These are phyloP conservation scores for Aporophyla lueneburgensis DNA, from an alignment of 2,888 invertebrate genomes.

Conservation along the genomic window DNA sequence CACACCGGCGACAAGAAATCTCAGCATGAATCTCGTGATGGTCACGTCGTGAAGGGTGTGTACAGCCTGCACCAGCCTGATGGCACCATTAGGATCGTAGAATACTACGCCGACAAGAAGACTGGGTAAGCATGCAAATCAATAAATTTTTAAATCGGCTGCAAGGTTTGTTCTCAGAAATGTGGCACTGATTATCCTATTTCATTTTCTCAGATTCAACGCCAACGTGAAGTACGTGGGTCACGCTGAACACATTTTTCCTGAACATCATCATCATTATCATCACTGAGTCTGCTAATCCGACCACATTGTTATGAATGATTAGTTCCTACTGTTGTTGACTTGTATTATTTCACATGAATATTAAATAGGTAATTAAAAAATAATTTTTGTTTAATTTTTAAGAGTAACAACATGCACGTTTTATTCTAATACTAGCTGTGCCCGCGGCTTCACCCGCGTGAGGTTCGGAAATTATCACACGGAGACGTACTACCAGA, in stretches of 20 bases:
- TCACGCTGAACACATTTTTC: constrained; percentile 65
- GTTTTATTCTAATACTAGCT: no score
- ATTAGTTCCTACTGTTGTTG: constrained; percentile 24
- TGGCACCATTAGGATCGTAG: constrained; percentile 83
- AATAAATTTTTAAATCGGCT: background rate
- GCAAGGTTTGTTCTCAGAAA: background rate
- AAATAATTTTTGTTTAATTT: background rate
- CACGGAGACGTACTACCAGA: no score
- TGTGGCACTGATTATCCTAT: background rate
- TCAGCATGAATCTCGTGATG: constrained; percentile 77
- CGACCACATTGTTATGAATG: constrained; percentile 8
- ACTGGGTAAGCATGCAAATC: constrained; percentile 38
- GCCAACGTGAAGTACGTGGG: constrained; percentile 72
- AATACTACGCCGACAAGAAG: constrained; percentile 81
- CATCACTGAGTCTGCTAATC: constrained; percentile 19
- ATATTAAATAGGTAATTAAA: constrained; percentile 4
- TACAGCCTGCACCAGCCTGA: constrained; percentile 86
- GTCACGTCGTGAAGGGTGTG: constrained; percentile 79
- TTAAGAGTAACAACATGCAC: no score
- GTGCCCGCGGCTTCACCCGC: no score
- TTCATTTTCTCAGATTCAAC: constrained; percentile 69
- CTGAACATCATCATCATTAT: constrained; percentile 66
- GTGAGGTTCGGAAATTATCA: no score
- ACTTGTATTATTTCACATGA: constrained; percentile 18
- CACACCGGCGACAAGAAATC: constrained; percentile 85